These are phyloP conservation scores for Styela clava DNA, from an alignment of 23 tunicate species.

Conservation along the genomic window DNA sequence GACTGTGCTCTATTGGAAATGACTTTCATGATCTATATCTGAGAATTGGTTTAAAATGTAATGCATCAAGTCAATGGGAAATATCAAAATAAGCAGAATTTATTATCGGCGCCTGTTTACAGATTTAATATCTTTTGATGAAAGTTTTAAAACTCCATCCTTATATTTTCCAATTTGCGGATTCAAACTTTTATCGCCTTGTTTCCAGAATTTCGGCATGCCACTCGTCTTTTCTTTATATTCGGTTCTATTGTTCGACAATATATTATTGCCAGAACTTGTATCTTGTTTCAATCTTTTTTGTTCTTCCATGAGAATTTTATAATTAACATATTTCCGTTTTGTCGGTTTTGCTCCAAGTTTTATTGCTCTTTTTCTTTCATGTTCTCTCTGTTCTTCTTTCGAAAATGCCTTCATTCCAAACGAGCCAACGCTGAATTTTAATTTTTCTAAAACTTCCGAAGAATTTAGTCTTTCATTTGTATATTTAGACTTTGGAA, in stretches of 20 bases:
- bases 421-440: slow-evolving; percentile 56
- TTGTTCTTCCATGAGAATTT: slow-evolving; percentile 24
- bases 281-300: neutral
- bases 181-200: neutral
- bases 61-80: too few relatives aligned
- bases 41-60: too few relatives aligned
- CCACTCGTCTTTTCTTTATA: slow-evolving; percentile 1
- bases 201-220: slow-evolving; percentile 18
- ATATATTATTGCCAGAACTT: neutral
- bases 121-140: slow-evolving; percentile 34
- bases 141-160: slow-evolving; percentile 44
- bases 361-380: slow-evolving; percentile 48
- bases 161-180: slow-evolving; percentile 35
- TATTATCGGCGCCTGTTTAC: slow-evolving; percentile 11
- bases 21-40: too few relatives aligned
- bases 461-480: slow-evolving; percentile 29
- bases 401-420: slow-evolving; percentile 58
- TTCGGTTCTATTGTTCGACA: neutral
- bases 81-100: too few relatives aligned
- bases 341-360: slow-evolving; percentile 81
- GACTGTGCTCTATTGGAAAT: too few relatives aligned
- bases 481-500: neutral
- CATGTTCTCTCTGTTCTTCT: slow-evolving; percentile 63
- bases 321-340: slow-evolving; percentile 52
- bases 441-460: slow-evolving; percentile 48